Percentiles rank a stretch among this genome's conserved stretches.
Evolutionary conservation across 2,113 vertebrate genomes (phyloP).

Genomic region (Benitochromis conjunctus): DNA sequence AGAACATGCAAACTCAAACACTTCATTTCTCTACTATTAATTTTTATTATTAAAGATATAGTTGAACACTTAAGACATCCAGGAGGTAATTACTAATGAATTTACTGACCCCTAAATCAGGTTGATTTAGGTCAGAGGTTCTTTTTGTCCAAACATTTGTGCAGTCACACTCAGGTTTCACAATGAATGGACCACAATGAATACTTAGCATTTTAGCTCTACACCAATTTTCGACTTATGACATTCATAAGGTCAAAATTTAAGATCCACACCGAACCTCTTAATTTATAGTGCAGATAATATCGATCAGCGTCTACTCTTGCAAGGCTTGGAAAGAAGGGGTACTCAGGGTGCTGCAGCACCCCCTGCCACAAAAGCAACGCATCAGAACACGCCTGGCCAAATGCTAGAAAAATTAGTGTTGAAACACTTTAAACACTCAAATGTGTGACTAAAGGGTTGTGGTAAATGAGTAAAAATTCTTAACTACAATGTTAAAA

Average conservation of each 20-base stretch:
- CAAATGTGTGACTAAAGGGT: background rate
- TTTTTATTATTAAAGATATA: background rate
- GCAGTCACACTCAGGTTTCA: background rate
- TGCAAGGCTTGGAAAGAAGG: too few species aligned
- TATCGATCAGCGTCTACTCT: too few species aligned
- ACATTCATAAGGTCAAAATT: background rate
- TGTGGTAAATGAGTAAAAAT: too few species aligned
- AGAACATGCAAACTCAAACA: too few species aligned
- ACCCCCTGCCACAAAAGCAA: background rate
- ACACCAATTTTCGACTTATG: background rate
- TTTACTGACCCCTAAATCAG: background rate
- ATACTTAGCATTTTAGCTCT: background rate
- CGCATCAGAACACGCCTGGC: background rate
- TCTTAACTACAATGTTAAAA: too few species aligned
- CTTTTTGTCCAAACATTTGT: background rate
- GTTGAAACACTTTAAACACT: fast-evolving
- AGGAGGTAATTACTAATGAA: background rate
- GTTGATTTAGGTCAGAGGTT: background rate
- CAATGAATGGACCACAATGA: background rate
- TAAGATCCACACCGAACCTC: background rate
- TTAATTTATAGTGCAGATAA: too few species aligned
- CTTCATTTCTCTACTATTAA: fast-evolving
- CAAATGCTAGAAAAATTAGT: background rate
- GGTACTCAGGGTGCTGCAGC: background rate
- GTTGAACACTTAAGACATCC: background rate